phyloP scores from a whole-genome alignment of 2,888 invertebrate species.

The Nymphalis urticae region DNA sequence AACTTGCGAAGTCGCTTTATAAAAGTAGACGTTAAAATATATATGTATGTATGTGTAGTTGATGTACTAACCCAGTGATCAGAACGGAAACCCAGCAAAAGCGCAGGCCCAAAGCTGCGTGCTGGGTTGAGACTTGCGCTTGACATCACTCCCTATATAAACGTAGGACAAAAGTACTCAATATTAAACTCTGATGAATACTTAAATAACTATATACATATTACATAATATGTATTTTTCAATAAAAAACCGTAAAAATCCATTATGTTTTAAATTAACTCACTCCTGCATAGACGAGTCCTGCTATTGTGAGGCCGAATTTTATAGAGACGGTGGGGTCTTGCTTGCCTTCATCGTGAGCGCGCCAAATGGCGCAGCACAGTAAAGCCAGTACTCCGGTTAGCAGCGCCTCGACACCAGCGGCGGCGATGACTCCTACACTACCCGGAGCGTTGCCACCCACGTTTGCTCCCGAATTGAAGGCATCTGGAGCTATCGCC shows the following conservation, averaged over 20 bases:
- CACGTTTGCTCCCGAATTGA: slow-evolving; percentile 22
- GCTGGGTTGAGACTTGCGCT: slow-evolving; percentile 88
- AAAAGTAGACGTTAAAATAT: background rate
- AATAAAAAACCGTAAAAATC: no score
- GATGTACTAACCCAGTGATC: slow-evolving; percentile 84
- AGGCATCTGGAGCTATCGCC: slow-evolving; percentile 45
- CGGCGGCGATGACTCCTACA: slow-evolving; percentile 40
- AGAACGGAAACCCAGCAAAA: slow-evolving; percentile 83
- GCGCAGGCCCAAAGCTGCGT: slow-evolving; percentile 86
- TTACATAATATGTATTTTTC: no score
- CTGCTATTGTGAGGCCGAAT: slow-evolving; percentile 65
- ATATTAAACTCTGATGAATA: no score
- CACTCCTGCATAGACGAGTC: slow-evolving; percentile 67
- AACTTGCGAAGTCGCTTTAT: no score
- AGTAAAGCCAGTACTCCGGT: slow-evolving; percentile 58
- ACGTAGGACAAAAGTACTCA: background rate
- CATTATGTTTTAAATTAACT: slow-evolving; percentile 33
- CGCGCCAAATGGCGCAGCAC: slow-evolving; percentile 59
- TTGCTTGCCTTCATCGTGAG: slow-evolving; percentile 51
- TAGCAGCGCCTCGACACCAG: slow-evolving; percentile 53
- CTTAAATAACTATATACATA: no score
- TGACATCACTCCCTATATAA: slow-evolving; percentile 82
- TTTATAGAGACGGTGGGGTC: slow-evolving; percentile 64
- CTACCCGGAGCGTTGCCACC: slow-evolving; percentile 32
- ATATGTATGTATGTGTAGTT: background rate